A percentile compares a stretch with the other conserved stretches of the same genome.
Conservation (phyloP, 2,888 invertebrate species). For the Acanthosepion esculentum region DNA sequence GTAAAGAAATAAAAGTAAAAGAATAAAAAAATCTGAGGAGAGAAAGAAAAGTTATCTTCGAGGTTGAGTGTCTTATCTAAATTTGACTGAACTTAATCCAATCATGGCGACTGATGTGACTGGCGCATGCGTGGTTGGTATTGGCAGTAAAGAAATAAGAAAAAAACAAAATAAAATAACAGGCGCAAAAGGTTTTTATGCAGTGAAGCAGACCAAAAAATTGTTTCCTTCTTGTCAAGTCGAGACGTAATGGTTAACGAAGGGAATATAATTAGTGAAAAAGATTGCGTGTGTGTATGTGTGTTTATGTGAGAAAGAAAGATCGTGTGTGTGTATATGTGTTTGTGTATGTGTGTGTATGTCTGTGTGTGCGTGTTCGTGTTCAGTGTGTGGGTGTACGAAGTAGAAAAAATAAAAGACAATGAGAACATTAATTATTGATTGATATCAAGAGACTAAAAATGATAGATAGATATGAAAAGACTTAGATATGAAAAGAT, state of each 20-base stretch:
- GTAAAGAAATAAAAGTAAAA: not conserved
- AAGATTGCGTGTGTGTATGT: slow-evolving; percentile 49
- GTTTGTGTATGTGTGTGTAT: no score
- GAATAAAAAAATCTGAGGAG: not conserved
- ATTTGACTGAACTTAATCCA: not conserved
- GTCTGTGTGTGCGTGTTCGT: no score
- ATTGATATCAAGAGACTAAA: no score
- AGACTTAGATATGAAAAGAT: no score
- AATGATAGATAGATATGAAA: no score
- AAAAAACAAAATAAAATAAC: not conserved
- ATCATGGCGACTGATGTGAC: not conserved
- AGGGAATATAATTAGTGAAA: slow-evolving; percentile 49
- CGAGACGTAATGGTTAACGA: not conserved
- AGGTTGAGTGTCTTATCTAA: not conserved
- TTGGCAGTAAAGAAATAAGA: not conserved
- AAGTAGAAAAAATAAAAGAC: no score
- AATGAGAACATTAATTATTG: no score
- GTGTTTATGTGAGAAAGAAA: not conserved
- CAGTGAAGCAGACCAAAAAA: not conserved
- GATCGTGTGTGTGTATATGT: not conserved
- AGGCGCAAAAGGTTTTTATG: not conserved
- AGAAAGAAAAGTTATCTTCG: not conserved
- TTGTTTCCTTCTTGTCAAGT: not conserved
- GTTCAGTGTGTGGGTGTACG: not conserved
- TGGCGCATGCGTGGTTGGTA: not conserved